phyloP scores from a whole-genome alignment of 2,797 vertebrate genomes.

The Danio choprae region DNA sequence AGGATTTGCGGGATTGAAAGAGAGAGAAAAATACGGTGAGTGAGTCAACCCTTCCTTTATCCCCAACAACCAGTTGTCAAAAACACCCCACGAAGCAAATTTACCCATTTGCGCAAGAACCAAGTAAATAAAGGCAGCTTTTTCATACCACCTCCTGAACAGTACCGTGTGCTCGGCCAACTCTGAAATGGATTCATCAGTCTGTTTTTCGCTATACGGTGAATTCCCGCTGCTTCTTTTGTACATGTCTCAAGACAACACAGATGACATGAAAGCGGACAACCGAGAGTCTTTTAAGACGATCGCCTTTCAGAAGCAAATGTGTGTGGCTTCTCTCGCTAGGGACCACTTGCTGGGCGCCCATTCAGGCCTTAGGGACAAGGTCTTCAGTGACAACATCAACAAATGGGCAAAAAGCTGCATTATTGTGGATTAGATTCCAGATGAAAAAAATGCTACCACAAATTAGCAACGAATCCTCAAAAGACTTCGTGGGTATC shows the following conservation, averaged over 20 bases:
- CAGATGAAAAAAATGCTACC: slow-evolving; percentile 79
- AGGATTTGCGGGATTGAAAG: slow-evolving; percentile 53
- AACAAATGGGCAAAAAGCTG: slow-evolving; percentile 83
- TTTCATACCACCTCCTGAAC: slow-evolving; percentile 39
- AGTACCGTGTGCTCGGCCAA: slow-evolving; percentile 78
- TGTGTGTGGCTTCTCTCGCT: slow-evolving; percentile 79
- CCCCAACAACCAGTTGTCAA: slow-evolving; percentile 84
- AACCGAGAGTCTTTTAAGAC: slow-evolving; percentile 84
- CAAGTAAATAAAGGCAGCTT: slow-evolving; percentile 65
- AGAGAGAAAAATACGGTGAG: slow-evolving; percentile 64
- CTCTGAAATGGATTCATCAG: slow-evolving; percentile 84
- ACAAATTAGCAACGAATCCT: slow-evolving; percentile 83
- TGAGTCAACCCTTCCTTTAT: slow-evolving; percentile 78
- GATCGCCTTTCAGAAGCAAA: slow-evolving; percentile 89
- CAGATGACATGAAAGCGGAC: slow-evolving; percentile 82
- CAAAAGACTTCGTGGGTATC: slow-evolving; percentile 75
- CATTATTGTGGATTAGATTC: slow-evolving; percentile 83
- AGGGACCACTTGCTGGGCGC: slow-evolving; percentile 85
- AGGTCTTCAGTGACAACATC: slow-evolving; percentile 86
- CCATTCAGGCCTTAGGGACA: slow-evolving; percentile 77
- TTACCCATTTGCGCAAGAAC: slow-evolving; percentile 83
- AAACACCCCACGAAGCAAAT: slow-evolving; percentile 84
- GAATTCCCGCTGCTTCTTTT: slow-evolving; percentile 81
- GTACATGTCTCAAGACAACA: slow-evolving; percentile 75
- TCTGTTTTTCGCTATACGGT: slow-evolving; percentile 77